Base-by-base conservation (phyloP, 2,797 vertebrate species). In the Pachyuromys duprasi region DNA sequence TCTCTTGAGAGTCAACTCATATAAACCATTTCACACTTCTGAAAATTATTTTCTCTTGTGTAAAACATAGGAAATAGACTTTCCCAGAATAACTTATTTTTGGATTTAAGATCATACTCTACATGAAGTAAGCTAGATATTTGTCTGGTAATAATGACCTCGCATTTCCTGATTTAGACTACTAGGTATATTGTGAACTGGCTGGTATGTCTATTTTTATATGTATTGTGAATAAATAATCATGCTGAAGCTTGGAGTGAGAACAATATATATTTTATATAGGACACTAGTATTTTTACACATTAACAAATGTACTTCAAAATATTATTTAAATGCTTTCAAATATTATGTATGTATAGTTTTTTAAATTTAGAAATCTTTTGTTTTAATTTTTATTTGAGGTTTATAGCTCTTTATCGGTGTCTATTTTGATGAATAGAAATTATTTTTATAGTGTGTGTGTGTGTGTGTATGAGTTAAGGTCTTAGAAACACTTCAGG, bases 41-140 rank as follows among this genome's bases (percentile, higher is more conserved):
- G 26, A 78, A 75, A 31, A 5, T 93, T 5, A 76, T 90, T 45
- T 57, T 87, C 22, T 62, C 22, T 65, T 86, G 49, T 53, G 28
- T 65, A 69, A 92, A 92, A 86, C 36, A 75, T 70, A 83, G 22
- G 76, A 93, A 70, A 76, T 8, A 36, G 2, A 69, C 69, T 31
- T 39, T 89, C 42, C 6, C 5, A 72, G 62, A 42, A 81, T 76
- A 57, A 45, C 8, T 4, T 80, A 1, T 1, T 70, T 96, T 89
- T 39, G 17, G n/a, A 80, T 89, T 94, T 87, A 45, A 81, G 69
- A 53, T 86, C 86, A 90, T 62, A 87, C 74, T 65, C 22, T 70
- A 55, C 45, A 17, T 53, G 18, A 92, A 31, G 36, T 70, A 20
- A 83, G 8, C 55, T 0, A 83, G 28, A 60, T 70, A 49, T 79